These are phyloP conservation scores for Myotis myotis DNA, from an alignment of 2,797 vertebrate species.

Conservation along the genomic window DNA sequence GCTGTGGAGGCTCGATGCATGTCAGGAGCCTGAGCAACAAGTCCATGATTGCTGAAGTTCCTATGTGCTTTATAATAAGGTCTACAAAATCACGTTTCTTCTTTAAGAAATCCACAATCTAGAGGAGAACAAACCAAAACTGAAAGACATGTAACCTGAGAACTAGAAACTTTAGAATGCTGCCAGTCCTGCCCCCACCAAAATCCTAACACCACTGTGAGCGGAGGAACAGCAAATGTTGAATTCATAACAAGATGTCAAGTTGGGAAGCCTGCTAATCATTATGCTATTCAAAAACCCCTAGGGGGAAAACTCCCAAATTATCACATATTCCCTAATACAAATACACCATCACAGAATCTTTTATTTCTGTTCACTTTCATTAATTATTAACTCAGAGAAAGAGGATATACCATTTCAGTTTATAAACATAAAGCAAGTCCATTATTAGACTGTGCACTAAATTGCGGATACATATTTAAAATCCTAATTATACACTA, in stretches of 20 bases:
- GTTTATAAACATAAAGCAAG: slow-evolving; percentile 8
- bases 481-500: not conserved
- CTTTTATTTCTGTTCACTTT: slow-evolving; percentile 29
- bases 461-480: not conserved
- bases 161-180: not conserved
- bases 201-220: not conserved
- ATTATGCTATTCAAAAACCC: not conserved
- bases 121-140: slow-evolving; percentile 13
- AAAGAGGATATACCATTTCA: not conserved
- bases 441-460: not conserved
- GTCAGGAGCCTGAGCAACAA: slow-evolving; percentile 97
- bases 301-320: not conserved
- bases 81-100: slow-evolving; percentile 97
- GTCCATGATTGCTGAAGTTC: slow-evolving; percentile 99
- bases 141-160: not conserved
- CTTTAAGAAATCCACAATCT: slow-evolving; percentile 98
- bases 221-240: not conserved
- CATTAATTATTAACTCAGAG: not conserved
- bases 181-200: not conserved
- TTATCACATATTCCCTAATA: not conserved
- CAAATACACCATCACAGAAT: not conserved
- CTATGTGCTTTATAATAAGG: slow-evolving; percentile 98
- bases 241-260: not conserved
- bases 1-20: slow-evolving; percentile 97
- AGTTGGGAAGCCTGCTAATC: not conserved